Conservation (phyloP, 1,140 invertebrate species). For the Calliphora vicina region DNA sequence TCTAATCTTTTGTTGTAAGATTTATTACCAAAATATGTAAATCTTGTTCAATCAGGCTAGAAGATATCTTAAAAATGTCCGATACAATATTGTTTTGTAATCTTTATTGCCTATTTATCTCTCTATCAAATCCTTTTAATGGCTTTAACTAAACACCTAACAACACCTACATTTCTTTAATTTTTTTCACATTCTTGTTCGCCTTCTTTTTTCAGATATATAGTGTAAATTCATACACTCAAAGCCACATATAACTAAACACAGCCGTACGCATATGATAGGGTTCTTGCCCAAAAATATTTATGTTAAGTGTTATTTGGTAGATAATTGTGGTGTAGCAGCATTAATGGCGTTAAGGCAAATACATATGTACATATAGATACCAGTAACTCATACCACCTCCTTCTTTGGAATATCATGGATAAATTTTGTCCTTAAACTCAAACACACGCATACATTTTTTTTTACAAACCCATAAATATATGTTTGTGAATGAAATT, state of each 20-base stretch:
- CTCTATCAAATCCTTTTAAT: background rate
- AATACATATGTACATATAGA: background rate
- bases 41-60: background rate
- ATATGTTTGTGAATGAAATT: background rate
- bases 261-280: background rate
- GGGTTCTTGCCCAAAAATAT: background rate
- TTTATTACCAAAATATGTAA: no score
- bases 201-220: background rate
- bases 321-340: background rate
- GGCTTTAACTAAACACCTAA: background rate
- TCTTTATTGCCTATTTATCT: background rate
- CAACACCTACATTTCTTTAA: background rate
- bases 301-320: background rate
- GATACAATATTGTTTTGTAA: background rate
- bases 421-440: no score
- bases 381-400: background rate
- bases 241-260: background rate
- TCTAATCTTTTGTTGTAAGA: no score
- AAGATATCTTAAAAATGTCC: background rate
- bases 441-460: background rate
- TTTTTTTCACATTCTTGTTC: background rate
- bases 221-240: background rate
- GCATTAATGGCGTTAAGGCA: background rate
- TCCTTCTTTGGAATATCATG: no score
- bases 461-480: background rate